These are phyloP conservation scores for Drosophila triauraria DNA, from an alignment of 1,140 invertebrate genomes.

Conservation along the genomic window DNA sequence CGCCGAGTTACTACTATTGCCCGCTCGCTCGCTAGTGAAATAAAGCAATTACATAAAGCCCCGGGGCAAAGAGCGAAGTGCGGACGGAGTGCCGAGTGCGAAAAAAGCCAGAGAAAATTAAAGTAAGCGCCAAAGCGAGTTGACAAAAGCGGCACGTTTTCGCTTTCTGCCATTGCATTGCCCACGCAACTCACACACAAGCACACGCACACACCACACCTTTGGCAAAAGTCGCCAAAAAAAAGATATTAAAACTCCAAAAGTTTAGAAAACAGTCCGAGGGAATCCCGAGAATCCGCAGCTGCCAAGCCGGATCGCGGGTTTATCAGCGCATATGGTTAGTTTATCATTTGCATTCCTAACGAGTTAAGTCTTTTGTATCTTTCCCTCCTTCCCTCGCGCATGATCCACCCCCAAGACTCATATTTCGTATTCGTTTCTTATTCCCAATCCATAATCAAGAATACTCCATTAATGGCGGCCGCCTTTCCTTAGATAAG, in stretches of 20 bases:
- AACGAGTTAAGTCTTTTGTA: conserved; percentile 12
- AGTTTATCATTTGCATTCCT: conserved; percentile 49
- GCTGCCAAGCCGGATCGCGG: conserved; percentile 28
- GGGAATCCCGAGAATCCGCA: conserved; percentile 3
- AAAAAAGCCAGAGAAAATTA: conserved; percentile 48
- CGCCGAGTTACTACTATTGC: conserved; percentile 19
- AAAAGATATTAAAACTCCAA: conserved; percentile 2
- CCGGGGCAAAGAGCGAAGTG: conserved; percentile 36
- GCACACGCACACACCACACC: conserved; percentile 12
- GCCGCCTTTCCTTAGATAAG: conserved; percentile 43
- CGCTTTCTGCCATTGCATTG: conserved; percentile 65
- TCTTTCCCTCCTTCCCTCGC: background rate
- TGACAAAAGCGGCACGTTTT: conserved; percentile 78
- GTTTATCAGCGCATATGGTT: conserved; percentile 54
- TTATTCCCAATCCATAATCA: conserved; percentile 25
- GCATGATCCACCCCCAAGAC: conserved; percentile 31
- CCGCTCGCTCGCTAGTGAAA: conserved; percentile 32
- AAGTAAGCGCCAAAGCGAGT: conserved; percentile 62
- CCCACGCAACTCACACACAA: conserved; percentile 44
- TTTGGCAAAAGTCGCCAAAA: conserved; percentile 40
- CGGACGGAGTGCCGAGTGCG: conserved; percentile 15
- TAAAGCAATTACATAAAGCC: conserved; percentile 49
- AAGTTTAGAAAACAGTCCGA: background rate
- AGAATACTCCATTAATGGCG: conserved; percentile 2
- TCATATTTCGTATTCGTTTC: conserved; percentile 15